These are phyloP conservation scores for Tetragnatha montana DNA, from an alignment of 2,888 invertebrate genomes.

Conservation along the genomic window DNA sequence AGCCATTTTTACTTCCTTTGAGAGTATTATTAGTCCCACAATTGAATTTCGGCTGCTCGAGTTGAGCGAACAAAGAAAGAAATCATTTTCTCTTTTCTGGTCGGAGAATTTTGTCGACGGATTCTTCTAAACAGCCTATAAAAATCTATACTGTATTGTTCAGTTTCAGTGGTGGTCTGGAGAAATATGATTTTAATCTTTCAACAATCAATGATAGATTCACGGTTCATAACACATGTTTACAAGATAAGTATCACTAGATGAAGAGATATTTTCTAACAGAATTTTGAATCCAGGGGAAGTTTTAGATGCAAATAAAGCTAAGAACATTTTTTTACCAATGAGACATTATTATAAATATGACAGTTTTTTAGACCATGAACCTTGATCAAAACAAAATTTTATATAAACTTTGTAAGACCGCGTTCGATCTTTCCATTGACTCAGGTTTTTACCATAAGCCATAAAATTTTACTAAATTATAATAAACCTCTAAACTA, in stretches of 20 bases:
- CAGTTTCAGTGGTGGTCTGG: background rate
- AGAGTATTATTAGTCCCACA: background rate
- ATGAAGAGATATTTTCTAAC: background rate
- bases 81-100: background rate
- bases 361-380: no score
- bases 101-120: conserved; percentile 9
- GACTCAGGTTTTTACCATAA: no score
- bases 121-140: background rate
- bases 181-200: background rate
- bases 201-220: background rate
- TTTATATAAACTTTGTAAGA: no score
- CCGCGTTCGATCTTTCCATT: no score
- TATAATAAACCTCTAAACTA: no score
- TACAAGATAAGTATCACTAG: background rate
- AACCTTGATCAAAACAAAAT: no score
- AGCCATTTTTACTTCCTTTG: background rate
- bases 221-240: background rate
- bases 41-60: background rate
- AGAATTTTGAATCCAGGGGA: no score
- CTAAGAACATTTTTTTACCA: no score
- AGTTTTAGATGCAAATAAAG: no score
- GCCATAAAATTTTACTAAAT: no score
- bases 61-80: background rate
- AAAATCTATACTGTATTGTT: background rate
- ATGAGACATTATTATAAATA: no score